Conservation (phyloP, 2,113 vertebrate species). For the Patagioenas fasciata region DNA sequence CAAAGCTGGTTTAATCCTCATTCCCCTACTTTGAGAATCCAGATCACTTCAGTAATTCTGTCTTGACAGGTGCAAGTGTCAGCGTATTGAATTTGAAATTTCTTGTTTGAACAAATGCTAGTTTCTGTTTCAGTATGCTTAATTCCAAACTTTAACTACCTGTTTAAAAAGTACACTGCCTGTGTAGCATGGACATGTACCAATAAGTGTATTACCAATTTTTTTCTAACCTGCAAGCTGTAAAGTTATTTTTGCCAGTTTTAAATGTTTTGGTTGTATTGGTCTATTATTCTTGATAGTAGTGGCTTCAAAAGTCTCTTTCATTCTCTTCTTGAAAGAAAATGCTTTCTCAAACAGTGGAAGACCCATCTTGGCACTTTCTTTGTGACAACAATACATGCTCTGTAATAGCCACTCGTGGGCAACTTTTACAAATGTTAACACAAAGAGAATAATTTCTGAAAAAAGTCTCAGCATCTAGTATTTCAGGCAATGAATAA, state of each 20-base stretch:
- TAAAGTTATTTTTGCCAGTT: background rate
- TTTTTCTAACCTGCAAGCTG: background rate
- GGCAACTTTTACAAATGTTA: background rate
- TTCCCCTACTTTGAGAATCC: background rate
- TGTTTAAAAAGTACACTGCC: rapidly evolving
- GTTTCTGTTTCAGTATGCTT: background rate
- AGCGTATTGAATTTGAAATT: background rate
- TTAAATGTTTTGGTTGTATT: background rate
- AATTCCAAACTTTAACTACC: background rate
- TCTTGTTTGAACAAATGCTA: background rate
- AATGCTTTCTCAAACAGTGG: background rate
- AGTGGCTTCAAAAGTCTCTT: background rate
- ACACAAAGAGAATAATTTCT: background rate
- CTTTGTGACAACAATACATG: background rate
- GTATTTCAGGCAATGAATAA: background rate
- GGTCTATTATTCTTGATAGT: background rate
- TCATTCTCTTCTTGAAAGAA: background rate
- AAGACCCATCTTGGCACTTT: background rate
- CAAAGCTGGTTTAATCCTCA: background rate
- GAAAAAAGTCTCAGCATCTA: background rate
- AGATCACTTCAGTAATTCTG: background rate
- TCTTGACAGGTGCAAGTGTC: background rate
- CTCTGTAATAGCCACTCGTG: background rate
- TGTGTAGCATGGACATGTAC: background rate
- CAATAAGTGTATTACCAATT: background rate